A percentile compares a stretch with the other conserved stretches of the same genome.
phyloP scores from a whole-genome alignment of 2,113 vertebrate genomes.

The Bombycilla garrulus region DNA sequence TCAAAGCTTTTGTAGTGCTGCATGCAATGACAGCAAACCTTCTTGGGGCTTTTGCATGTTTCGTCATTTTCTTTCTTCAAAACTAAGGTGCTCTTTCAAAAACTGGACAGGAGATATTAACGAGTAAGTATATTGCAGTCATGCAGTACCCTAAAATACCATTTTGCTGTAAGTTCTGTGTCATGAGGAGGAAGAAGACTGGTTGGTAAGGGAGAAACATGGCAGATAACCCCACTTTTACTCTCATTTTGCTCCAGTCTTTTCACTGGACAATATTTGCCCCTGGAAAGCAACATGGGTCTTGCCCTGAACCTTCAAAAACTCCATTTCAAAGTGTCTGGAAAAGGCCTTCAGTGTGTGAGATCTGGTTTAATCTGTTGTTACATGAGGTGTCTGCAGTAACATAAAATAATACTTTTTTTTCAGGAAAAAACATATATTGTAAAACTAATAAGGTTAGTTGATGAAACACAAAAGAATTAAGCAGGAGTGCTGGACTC shows the following conservation, averaged over 20 bases:
- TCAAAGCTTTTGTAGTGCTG: background rate
- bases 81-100: background rate
- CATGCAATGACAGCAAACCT: background rate
- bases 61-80: background rate
- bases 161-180: background rate
- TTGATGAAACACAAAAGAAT: background rate
- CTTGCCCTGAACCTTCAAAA: background rate
- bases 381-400: background rate
- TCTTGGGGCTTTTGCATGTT: background rate
- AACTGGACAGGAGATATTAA: background rate
- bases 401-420: background rate
- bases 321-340: background rate
- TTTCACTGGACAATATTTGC: background rate
- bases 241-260: background rate
- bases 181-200: background rate
- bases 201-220: background rate
- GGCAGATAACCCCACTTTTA: background rate
- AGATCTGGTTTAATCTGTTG: background rate
- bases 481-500: background rate
- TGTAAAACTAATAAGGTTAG: background rate
- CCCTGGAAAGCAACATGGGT: background rate
- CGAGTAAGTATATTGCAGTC: background rate
- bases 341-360: background rate
- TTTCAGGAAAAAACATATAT: background rate
- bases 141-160: background rate